Evolutionary conservation across 2,888 invertebrate species (phyloP).

Genomic region (Mesorhabditis spiculigera): DNA sequence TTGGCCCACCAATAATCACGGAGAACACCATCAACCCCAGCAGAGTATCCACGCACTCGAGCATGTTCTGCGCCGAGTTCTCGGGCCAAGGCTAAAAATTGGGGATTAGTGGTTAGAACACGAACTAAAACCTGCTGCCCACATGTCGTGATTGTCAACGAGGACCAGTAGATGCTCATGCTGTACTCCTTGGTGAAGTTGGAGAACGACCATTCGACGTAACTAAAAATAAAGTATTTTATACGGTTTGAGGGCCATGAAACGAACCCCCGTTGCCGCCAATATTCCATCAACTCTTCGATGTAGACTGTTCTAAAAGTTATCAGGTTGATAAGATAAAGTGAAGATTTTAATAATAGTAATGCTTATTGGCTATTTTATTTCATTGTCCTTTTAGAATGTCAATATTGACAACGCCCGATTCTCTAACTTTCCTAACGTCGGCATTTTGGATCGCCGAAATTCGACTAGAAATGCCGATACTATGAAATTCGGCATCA

Average conservation of each 20-base stretch:
- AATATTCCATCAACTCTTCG: not conserved
- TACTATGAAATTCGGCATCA: no score
- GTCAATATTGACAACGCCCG: no score
- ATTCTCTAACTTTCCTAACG: no score
- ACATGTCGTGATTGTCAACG: slow-evolving; percentile 52
- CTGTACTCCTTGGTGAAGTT: slow-evolving; percentile 54
- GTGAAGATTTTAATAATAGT: no score
- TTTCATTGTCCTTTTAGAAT: no score
- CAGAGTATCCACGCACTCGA: slow-evolving; percentile 53
- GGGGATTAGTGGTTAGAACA: not conserved
- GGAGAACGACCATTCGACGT: slow-evolving; percentile 19
- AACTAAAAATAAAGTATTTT: not conserved
- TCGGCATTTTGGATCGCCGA: no score
- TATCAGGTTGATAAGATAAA: no score
- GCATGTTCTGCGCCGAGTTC: slow-evolving; percentile 43
- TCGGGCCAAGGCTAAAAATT: slow-evolving; percentile 47
- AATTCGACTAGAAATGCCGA: no score
- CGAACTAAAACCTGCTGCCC: slow-evolving; percentile 41
- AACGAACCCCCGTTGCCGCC: not conserved
- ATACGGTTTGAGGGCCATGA: not conserved
- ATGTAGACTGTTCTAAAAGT: not conserved
- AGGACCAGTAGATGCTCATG: slow-evolving; percentile 54
- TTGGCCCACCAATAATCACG: slow-evolving; percentile 47
- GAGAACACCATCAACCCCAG: slow-evolving; percentile 54
- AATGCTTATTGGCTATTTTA: no score